Percentiles rank a stretch among this genome's conserved stretches.
Conservation (phyloP, 2,113 vertebrate species). For the Pseudonaja textilis region DNA sequence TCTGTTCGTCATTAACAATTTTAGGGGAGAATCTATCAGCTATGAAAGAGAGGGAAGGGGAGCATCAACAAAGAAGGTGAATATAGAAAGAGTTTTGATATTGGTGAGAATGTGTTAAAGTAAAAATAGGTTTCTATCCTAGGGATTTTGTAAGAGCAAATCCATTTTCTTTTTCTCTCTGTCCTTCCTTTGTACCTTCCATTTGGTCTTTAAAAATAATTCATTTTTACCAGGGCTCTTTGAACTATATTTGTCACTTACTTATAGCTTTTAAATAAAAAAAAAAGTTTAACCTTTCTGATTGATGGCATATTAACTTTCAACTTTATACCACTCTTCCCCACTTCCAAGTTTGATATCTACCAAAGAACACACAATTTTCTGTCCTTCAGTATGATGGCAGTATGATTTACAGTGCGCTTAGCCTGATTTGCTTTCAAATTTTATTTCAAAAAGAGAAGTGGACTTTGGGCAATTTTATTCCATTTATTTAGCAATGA, state of each 20-base stretch:
- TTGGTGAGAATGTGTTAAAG: slow-evolving; percentile 58
- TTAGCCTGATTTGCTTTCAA: not conserved
- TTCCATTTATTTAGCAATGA: not conserved
- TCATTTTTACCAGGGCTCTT: slow-evolving; percentile 56
- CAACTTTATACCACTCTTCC: slow-evolving; percentile 43
- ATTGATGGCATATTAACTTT: slow-evolving; percentile 48
- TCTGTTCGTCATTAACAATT: not conserved
- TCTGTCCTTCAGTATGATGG: not conserved
- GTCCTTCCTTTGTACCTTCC: slow-evolving; percentile 16
- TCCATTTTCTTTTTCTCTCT: slow-evolving; percentile 46
- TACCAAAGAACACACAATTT: not conserved
- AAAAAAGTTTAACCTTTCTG: slow-evolving; percentile 40
- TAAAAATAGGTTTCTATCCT: slow-evolving; percentile 59
- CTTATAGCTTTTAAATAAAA: slow-evolving; percentile 44
- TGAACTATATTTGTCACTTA: slow-evolving; percentile 59
- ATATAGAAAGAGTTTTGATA: slow-evolving; percentile 51
- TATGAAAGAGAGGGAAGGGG: slow-evolving; percentile 11
- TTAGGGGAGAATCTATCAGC: slow-evolving; percentile 20
- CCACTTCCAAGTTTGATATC: slow-evolving; percentile 54
- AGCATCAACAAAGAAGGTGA: slow-evolving; percentile 45
- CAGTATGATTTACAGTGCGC: not conserved
- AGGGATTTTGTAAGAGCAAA: slow-evolving; percentile 62
- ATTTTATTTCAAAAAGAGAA: not conserved
- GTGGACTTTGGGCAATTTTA: not conserved
- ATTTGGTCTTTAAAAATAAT: slow-evolving; percentile 50